Conservation (phyloP, 2,888 invertebrate genomes). For the Brenthis hecate region DNA sequence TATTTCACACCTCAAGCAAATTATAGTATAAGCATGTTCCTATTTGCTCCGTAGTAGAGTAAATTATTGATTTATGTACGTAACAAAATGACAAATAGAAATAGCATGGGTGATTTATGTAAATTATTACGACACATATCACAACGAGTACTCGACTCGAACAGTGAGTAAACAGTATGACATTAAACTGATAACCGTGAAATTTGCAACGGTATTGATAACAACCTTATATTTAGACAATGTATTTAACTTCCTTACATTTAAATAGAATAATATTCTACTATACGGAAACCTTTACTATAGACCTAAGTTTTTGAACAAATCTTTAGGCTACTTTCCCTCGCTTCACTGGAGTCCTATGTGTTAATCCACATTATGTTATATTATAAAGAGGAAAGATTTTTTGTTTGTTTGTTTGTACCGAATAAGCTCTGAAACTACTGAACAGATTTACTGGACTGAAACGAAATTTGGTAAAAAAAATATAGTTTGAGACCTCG, state of each 20-base stretch:
- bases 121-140: slow-evolving; percentile 10
- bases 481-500: too few species aligned
- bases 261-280: neutral
- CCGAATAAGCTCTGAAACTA: too few species aligned
- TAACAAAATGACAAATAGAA: slow-evolving; percentile 11
- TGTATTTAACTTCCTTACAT: neutral
- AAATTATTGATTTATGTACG: slow-evolving; percentile 5
- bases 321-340: too few species aligned
- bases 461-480: too few species aligned
- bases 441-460: too few species aligned
- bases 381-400: too few species aligned
- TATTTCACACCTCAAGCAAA: neutral
- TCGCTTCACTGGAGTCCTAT: too few species aligned
- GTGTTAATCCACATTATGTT: too few species aligned
- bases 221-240: slow-evolving; percentile 1
- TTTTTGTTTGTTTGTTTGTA: too few species aligned
- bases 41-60: neutral
- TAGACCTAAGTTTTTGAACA: too few species aligned
- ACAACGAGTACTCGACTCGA: slow-evolving; percentile 11
- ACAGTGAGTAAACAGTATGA: slow-evolving; percentile 9
- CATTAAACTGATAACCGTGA: slow-evolving; percentile 27
- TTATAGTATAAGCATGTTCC: slow-evolving; percentile 1
- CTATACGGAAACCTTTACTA: too few species aligned
- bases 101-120: slow-evolving; percentile 8
- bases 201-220: slow-evolving; percentile 20